phyloP scores from a whole-genome alignment of 1,140 invertebrate genomes.

The Aricia agestis region DNA sequence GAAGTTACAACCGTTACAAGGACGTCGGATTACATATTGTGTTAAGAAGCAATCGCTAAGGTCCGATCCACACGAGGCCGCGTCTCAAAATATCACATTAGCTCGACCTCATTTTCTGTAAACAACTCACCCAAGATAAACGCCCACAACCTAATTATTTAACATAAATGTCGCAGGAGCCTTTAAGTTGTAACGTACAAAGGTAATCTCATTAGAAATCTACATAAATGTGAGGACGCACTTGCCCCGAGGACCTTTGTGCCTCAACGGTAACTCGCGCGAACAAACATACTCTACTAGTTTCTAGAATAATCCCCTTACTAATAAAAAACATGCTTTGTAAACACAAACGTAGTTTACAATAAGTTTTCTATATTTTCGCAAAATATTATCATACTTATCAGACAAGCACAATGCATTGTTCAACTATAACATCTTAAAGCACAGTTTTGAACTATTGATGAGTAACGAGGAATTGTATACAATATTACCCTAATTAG shows the following conservation, averaged over 20 bases:
- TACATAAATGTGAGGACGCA: constrained; percentile 42
- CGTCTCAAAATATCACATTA: not conserved
- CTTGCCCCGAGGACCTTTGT: constrained; percentile 31
- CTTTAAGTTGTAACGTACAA: constrained; percentile 39
- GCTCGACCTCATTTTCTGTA: not conserved
- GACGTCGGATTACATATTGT: not conserved
- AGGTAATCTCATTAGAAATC: constrained; percentile 41
- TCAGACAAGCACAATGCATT: too few relatives aligned
- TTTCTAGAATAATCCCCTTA: too few relatives aligned
- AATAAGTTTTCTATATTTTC: too few relatives aligned
- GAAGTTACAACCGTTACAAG: constrained; percentile 1
- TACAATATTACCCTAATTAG: too few relatives aligned
- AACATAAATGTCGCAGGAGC: constrained; percentile 41
- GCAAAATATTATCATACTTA: too few relatives aligned
- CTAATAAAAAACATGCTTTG: too few relatives aligned
- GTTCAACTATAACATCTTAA: too few relatives aligned
- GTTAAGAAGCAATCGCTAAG: not conserved
- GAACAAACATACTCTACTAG: constrained; percentile 18
- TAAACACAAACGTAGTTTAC: too few relatives aligned
- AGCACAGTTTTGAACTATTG: too few relatives aligned
- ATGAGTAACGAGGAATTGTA: too few relatives aligned
- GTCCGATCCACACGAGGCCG: not conserved
- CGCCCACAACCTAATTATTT: constrained; percentile 23
- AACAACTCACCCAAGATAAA: not conserved
- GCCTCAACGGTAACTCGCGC: constrained; percentile 41